These are phyloP conservation scores for Pelochelys cantorii DNA, from an alignment of 2,797 vertebrate species.

Conservation along the genomic window DNA sequence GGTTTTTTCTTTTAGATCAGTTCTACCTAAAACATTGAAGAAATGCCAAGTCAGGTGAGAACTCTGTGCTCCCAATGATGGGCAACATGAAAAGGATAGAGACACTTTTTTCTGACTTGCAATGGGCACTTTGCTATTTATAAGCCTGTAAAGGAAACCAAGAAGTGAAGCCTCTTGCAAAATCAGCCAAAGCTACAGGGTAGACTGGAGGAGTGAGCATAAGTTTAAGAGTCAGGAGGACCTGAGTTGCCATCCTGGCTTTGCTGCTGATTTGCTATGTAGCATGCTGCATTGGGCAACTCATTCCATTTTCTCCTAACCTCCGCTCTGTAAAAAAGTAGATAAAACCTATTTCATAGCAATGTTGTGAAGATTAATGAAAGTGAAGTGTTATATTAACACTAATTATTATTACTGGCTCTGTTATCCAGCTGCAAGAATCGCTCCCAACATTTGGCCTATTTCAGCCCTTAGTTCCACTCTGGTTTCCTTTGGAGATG, in stretches of 20 bases:
- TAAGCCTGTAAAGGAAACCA: not conserved
- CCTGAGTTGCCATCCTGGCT: not conserved
- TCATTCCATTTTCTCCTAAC: not conserved
- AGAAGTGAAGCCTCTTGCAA: conserved; percentile 34
- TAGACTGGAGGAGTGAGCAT: not conserved
- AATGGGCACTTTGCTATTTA: conserved; percentile 7
- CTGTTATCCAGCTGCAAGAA: conserved; percentile 39
- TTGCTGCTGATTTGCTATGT: conserved; percentile 8
- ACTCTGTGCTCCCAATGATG: conserved; percentile 10
- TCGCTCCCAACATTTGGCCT: conserved; percentile 45
- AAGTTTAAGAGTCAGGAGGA: not conserved
- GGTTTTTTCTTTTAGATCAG: not conserved
- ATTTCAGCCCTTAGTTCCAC: conserved; percentile 10
- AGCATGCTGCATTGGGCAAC: not conserved
- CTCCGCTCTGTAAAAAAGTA: conserved; percentile 4
- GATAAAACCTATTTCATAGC: conserved; percentile 2
- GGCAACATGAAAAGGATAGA: not conserved
- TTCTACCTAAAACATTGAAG: not conserved
- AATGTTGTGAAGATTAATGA: not conserved
- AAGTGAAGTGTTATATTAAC: not conserved
- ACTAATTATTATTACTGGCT: conserved; percentile 4
- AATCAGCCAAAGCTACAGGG: not conserved
- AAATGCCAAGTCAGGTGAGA: not conserved
- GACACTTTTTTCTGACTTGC: not conserved
- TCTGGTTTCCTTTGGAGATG: conserved; percentile 67